Conservation (phyloP, 2,888 invertebrate species). For the Julus scandinavius region DNA sequence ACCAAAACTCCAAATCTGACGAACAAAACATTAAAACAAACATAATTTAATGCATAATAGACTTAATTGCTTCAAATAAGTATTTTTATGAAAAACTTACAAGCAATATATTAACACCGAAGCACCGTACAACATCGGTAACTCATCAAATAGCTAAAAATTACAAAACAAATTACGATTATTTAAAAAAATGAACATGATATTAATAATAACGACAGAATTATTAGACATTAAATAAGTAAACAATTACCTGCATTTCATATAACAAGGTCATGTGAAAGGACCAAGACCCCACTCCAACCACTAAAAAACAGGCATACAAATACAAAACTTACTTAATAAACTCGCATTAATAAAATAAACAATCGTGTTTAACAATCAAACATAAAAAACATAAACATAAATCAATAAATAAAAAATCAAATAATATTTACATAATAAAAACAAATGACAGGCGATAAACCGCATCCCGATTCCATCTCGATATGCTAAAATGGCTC, state of each 20-base stretch:
- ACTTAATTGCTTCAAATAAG: neutral
- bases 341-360: neutral
- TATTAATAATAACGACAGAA: neutral
- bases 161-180: neutral
- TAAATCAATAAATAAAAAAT: neutral
- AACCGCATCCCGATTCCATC: conserved; percentile 65
- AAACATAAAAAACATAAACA: neutral
- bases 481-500: conserved; percentile 59
- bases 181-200: neutral
- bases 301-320: conserved; percentile 62
- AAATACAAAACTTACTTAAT: neutral
- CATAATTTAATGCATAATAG: neutral
- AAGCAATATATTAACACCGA: conserved; percentile 65
- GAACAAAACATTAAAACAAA: neutral
- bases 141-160: conserved; percentile 65
- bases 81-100: conserved; percentile 43
- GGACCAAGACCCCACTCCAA: conserved; percentile 68
- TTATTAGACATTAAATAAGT: neutral
- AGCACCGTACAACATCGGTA: conserved; percentile 68
- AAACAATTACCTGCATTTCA: conserved; percentile 64
- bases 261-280: conserved; percentile 66
- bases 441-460: conserved; percentile 64
- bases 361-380: neutral
- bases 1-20: conserved; percentile 54
- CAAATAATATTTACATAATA: conserved; percentile 64